Percentiles rank a stretch among this genome's conserved stretches.
phyloP scores from a whole-genome alignment of 2,888 invertebrate species.

The Neoscelio sp. region DNA sequence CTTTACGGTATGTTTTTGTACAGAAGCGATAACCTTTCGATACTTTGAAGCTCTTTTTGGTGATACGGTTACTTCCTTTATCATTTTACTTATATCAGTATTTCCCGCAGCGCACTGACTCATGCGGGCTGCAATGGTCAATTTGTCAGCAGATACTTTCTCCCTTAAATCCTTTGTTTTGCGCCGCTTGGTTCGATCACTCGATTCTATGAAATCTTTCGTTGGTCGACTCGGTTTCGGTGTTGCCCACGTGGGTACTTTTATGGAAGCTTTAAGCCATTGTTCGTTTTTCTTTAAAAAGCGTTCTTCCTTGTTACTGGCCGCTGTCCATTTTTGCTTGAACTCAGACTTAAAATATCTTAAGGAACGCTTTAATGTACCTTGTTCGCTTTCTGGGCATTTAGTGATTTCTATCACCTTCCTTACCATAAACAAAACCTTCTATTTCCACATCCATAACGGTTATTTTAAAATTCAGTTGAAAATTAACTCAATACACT shows the following conservation, averaged over 20 bases:
- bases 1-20: constrained; percentile 6
- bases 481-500: too few species aligned
- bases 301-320: neutral
- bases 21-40: neutral
- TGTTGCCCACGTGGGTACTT: too few species aligned
- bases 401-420: neutral
- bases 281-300: neutral
- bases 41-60: constrained; percentile 3
- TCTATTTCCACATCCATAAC: too few species aligned
- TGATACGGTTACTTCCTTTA: neutral
- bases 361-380: neutral
- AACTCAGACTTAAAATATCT: constrained; percentile 3
- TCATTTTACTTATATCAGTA: neutral
- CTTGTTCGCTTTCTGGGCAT: neutral
- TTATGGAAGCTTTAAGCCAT: neutral
- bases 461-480: too few species aligned
- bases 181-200: constrained; percentile 65
- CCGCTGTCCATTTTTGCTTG: neutral
- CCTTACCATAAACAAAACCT: neutral
- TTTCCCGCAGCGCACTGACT: neutral
- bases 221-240: constrained; percentile 55
- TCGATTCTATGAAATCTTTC: constrained; percentile 62
- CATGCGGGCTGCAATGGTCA: constrained; percentile 10
- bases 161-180: constrained; percentile 46
- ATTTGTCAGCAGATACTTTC: constrained; percentile 4